Base-by-base conservation (phyloP, 37 sponge, comb jelly and placozoan genomes). In the Cladorhizidae sp. region DNA sequence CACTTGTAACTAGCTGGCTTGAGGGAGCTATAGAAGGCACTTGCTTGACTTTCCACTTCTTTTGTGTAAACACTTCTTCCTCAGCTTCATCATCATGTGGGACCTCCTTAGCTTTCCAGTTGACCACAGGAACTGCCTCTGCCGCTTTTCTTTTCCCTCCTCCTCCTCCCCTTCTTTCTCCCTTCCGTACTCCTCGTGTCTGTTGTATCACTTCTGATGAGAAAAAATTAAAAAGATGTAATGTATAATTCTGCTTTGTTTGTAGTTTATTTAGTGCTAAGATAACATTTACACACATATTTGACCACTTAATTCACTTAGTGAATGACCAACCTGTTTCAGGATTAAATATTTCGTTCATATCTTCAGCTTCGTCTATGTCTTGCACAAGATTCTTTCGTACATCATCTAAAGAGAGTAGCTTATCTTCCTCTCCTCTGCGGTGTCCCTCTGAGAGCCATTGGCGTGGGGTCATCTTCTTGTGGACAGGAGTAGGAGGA, bases 401-500 rank as follows among this genome's bases (percentile, higher is more conserved):
- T 31, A 86, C 87, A 31, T 86, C 87, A 57, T 80, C 74, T 18
- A 86, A 43, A 2, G 87, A 86, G 33, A 79, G 80, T 7, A 80
- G 55, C 29, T 77, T 59, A 25, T 26, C 2, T 36, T 77, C 80
- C 25, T 23, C 54, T 9, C 52, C 35, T 57, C 49, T 26, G 6
- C 21, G 8, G 20, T 74, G 65, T 1, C 85, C 89, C 70, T 73
- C 80, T 1, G 52, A 73, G 1, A 89, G 69, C 89, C 89, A 89
- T 58, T 84, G 75, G 22, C 7, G 38, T 20, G 89, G 89, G 57
- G 80, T 80, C 32, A 84, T 28, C 41, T 64, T 75, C 75, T 84
- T 89, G 12, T 89, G 80, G 2, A 54, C 59, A 31, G 80, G 83
- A 65, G 85, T 84, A 35, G 85, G 89, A 23, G 89, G 85, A 12